Conservation (phyloP, 1,140 invertebrate genomes). For the Andricus grossulariae region DNA sequence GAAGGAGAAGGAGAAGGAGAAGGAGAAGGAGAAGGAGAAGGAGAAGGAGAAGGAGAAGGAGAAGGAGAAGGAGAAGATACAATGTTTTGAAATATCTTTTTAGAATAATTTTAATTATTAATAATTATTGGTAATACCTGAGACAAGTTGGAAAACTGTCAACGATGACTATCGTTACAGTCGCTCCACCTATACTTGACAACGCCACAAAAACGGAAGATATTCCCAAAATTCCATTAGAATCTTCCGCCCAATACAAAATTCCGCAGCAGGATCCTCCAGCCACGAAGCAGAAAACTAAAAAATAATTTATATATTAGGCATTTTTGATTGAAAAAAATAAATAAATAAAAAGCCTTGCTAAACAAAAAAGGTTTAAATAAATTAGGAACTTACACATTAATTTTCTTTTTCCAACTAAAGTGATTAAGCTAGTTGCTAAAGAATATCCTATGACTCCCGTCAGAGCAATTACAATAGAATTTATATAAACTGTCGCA, state of each 20-base stretch:
- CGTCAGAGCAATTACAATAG: slow-evolving; percentile 70
- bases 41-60: too few relatives aligned
- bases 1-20: too few relatives aligned
- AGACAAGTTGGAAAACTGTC: slow-evolving; percentile 67
- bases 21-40: too few relatives aligned
- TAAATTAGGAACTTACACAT: slow-evolving; percentile 58
- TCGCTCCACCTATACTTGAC: slow-evolving; percentile 66
- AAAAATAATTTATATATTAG: slow-evolving; percentile 72
- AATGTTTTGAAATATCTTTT: too few relatives aligned
- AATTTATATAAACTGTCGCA: slow-evolving; percentile 69
- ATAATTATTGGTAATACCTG: slow-evolving; percentile 52
- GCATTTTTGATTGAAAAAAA: neutral
- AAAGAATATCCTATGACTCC: slow-evolving; percentile 69
- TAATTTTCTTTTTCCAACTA: slow-evolving; percentile 66
- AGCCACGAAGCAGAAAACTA: slow-evolving; percentile 64
- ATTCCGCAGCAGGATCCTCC: slow-evolving; percentile 63
- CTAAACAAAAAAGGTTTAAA: slow-evolving; percentile 9
- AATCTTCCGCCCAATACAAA: slow-evolving; percentile 64
- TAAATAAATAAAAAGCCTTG: neutral
- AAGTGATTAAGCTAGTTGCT: slow-evolving; percentile 68
- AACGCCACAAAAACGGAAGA: slow-evolving; percentile 68
- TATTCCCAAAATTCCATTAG: slow-evolving; percentile 62
- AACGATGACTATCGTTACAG: slow-evolving; percentile 66
- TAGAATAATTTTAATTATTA: neutral
- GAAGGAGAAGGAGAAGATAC: too few relatives aligned